Conservation (phyloP, 2,888 invertebrate genomes). For the Zaprionus bogoriensis region DNA sequence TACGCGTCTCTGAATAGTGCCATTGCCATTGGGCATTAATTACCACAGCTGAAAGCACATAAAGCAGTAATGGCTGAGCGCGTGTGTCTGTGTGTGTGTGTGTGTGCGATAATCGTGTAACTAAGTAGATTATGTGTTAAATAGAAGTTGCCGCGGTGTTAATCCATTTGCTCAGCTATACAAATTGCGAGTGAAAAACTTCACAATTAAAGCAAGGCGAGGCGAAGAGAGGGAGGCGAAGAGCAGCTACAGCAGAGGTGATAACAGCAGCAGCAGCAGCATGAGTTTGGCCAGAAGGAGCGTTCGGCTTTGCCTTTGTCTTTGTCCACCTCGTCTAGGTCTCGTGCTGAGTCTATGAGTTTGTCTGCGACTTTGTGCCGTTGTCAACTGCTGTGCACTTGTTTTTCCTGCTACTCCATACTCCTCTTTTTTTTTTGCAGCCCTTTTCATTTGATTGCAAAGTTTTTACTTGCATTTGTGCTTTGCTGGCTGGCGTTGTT, state of each 20-base stretch:
- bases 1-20: conserved; percentile 43
- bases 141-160: conserved; percentile 35
- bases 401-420: conserved; percentile 1
- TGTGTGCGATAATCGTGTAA: conserved; percentile 31
- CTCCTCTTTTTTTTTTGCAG: conserved; percentile 15
- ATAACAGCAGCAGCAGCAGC: neutral
- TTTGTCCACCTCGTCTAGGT: conserved; percentile 8
- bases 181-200: conserved; percentile 26
- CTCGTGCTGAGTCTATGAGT: neutral
- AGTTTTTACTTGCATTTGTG: conserved; percentile 25
- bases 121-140: conserved; percentile 51
- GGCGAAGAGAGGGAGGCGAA: neutral
- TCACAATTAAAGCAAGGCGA: conserved; percentile 24
- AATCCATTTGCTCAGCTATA: conserved; percentile 39
- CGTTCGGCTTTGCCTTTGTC: conserved; percentile 22
- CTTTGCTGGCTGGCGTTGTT: conserved; percentile 6
- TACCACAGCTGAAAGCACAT: conserved; percentile 37
- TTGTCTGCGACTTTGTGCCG: conserved; percentile 5
- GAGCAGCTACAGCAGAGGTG: neutral
- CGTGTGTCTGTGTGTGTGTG: conserved; percentile 11
- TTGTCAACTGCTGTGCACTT: conserved; percentile 2
- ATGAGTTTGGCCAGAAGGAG: no score
- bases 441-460: conserved; percentile 29
- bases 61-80: conserved; percentile 1
- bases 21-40: conserved; percentile 52